Evolutionary conservation across 2,888 invertebrate species (phyloP).

Genomic region (Nomada ruficornis): DNA sequence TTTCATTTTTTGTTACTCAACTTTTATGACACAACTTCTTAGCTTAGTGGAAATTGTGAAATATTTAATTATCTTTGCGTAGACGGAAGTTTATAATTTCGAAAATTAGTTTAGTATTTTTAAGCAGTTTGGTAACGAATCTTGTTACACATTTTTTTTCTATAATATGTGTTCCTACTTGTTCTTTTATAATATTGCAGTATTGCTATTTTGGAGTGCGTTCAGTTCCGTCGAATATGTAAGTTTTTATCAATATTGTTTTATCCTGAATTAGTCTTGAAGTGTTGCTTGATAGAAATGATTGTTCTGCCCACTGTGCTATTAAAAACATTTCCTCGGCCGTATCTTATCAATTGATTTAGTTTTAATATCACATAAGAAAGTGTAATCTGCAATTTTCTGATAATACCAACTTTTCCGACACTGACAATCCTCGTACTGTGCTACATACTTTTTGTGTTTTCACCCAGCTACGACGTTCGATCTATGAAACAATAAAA

Average conservation of each 20-base stretch:
- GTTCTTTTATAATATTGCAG: neutral
- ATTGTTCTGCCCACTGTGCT: neutral
- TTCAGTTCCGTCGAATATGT: neutral
- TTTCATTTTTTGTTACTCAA: too few relatives aligned
- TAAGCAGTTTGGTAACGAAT: too few relatives aligned
- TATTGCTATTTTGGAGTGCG: neutral
- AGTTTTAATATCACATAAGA: neutral
- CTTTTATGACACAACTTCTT: neutral
- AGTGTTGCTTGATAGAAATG: neutral
- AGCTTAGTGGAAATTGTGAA: neutral
- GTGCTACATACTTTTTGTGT: neutral
- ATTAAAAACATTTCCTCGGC: neutral
- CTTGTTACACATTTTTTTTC: too few relatives aligned
- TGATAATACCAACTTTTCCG: neutral
- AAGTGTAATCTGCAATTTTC: neutral
- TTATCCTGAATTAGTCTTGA: constrained; percentile 6
- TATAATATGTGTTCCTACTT: neutral
- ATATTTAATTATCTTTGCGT: neutral
- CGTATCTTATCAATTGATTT: constrained; percentile 35
- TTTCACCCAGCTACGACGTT: too few relatives aligned
- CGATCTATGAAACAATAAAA: too few relatives aligned
- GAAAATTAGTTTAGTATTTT: too few relatives aligned
- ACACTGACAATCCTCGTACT: too few relatives aligned
- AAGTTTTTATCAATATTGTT: constrained; percentile 24
- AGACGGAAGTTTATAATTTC: too few relatives aligned